Evolutionary conservation across 2,113 vertebrate genomes (phyloP).

Genomic region (Xenus cinereus): DNA sequence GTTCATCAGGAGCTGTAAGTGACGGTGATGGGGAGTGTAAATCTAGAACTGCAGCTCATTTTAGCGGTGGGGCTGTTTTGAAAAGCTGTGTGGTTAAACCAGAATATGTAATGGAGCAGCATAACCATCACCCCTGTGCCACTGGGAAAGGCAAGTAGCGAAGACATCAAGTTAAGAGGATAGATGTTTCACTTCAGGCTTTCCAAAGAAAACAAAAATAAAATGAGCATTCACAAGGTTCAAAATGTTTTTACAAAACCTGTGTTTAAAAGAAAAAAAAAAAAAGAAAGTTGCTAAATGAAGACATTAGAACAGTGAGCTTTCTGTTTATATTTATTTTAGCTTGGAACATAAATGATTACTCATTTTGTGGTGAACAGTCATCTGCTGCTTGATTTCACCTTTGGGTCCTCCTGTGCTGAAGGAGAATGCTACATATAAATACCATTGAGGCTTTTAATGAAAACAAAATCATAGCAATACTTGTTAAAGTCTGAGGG

Average conservation of each 20-base stretch:
- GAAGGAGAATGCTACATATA: background rate
- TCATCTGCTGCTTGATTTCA: conserved; percentile 34
- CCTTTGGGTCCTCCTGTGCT: conserved; percentile 13
- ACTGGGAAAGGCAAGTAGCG: background rate
- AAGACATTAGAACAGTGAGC: background rate
- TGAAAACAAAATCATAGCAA: conserved; percentile 6
- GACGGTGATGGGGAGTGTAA: background rate
- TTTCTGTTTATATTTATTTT: conserved; percentile 36
- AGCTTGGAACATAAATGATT: background rate
- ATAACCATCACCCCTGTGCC: background rate
- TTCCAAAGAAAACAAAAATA: conserved; percentile 38
- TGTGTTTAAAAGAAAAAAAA: background rate
- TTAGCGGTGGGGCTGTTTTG: background rate
- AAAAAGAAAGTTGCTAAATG: background rate
- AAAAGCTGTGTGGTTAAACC: conserved; percentile 18
- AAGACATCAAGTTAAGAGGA: background rate
- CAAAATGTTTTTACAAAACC: background rate
- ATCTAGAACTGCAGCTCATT: background rate
- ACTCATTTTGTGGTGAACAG: background rate
- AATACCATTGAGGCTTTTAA: background rate
- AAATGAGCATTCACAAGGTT: background rate
- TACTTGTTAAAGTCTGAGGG: conserved; percentile 9
- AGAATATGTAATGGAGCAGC: background rate
- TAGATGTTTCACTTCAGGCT: background rate
- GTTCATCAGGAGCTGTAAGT: background rate